Evolutionary conservation across 2,888 invertebrate species (phyloP), one percentile per base, ranked within the genome.

Genomic region (Tenthredo amoena): DNA sequence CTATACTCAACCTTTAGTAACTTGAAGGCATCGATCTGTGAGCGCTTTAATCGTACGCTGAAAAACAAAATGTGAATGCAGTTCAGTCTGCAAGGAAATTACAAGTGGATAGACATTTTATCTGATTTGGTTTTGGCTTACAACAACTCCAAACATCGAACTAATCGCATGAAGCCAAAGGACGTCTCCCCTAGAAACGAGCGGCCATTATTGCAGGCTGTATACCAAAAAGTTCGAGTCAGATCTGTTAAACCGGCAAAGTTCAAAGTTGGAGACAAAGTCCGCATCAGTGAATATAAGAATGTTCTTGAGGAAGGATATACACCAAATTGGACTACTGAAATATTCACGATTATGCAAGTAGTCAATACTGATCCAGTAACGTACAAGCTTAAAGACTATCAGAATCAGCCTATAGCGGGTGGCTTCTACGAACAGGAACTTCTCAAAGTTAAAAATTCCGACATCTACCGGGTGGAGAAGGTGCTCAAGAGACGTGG

Each of bases 351-450:
- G 37, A 37, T 1, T 6, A 37, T 37, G 1, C 37, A 37, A 37
- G 37, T 5, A 37, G 37, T 37, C 3, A 37, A 37, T 37, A 37
- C 37, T 37, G 86, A 89, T 87, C 91, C 90, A 71, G 85, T 86
- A 71, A 87, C 89, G 86, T 89, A 91, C 88, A 84, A 88, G 72
- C 77, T 90, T 65, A 83, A 87, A 87, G 89, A 92, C 89, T 83
- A 89, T 86, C 85, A 88, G 74, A 86, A 89, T 76, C 85, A 91
- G 82, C 84, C 86, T 15, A 91, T 93, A 47, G 88, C 89, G 83
- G 91, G 91, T 50, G 87, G 88, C 15, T 92, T 92, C 87, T 92
- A 92, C 87, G 89, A 88, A 86, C 76, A 89, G 84, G 91, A 92
- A 89, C 79, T 92, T 12, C 88, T 88, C 84, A 90, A 90, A 88